phyloP scores from a whole-genome alignment of 2,797 vertebrate genomes.

The Otolemur crassicaudatus region DNA sequence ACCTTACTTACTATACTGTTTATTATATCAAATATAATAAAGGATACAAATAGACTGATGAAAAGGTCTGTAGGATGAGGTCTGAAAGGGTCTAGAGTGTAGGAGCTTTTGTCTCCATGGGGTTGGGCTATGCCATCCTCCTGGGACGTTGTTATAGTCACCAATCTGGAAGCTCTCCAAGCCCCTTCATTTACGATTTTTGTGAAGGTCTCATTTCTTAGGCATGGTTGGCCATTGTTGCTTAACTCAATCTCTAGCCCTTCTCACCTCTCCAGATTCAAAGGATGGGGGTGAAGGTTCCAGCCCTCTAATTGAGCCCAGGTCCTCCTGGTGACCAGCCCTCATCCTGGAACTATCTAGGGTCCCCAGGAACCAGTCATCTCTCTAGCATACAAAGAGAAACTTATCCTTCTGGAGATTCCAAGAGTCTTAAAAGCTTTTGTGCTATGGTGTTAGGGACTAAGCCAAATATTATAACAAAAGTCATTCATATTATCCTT shows the following conservation, averaged over 20 bases:
- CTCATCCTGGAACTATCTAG: not conserved
- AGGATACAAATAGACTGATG: not conserved
- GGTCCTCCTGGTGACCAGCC: not conserved
- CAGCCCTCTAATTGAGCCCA: not conserved
- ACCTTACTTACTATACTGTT: not conserved
- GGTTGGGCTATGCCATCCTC: not conserved
- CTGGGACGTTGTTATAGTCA: not conserved
- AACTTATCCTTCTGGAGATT: not conserved
- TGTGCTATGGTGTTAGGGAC: not conserved
- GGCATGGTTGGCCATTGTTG: not conserved
- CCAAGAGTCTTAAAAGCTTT: not conserved
- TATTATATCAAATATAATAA: not conserved
- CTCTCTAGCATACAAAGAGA: not conserved
- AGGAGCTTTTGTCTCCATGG: not conserved
- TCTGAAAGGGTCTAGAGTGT: not conserved
- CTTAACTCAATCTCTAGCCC: not conserved
- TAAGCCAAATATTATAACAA: not conserved
- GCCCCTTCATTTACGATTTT: not conserved
- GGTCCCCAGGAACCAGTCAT: too few relatives aligned
- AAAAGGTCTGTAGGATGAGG: not conserved
- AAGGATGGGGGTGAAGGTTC: not conserved
- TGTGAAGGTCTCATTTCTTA: not conserved
- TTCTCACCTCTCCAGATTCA: not conserved
- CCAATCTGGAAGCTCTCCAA: not conserved
- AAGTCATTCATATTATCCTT: not conserved